Evolutionary conservation across 2,888 invertebrate genomes (phyloP), one percentile per base, ranked within the genome.

Genomic region (Epistrophe grossulariae): DNA sequence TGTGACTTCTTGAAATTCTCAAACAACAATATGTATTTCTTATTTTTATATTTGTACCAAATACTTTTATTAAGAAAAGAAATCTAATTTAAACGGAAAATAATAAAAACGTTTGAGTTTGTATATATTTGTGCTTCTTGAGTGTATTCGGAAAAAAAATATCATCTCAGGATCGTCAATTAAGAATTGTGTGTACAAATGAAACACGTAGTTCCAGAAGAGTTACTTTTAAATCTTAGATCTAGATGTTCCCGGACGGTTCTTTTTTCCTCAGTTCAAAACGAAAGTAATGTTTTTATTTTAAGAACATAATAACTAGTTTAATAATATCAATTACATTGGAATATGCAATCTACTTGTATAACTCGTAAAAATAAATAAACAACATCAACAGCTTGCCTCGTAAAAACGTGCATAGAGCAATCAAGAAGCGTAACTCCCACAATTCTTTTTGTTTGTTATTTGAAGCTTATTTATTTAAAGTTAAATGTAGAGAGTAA

Each of bases 341-440:
- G 17, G 11, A 35, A 66, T 17, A 3, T 19, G 35, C 13, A 66
- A 35, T 31, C 48, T 8, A 48, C 17, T 66, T 66, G 66, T 35
- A 8, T 50, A 48, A 17, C 52, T 28, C 24, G 24, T 11, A 48
- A 35, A 19, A 50, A 35, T n/a, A 19, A 50, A 35, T n/a, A 31
- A 66, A 31, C 3, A 45, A 45, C 5, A 35, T 19, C 13, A 48
- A 35, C 35, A 55, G 13, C 13, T 28, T 55, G 31, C n/a, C 7
- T 35, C 8, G 13, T 17, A 19, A 15, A 31, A 15, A 17, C 35
- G 35, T 35, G 35, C 17, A 8, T 35, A 35, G 13, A 48, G 17
- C 66, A 66, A 19, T 35, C 66, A 48, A 66, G 43, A 66, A 66
- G 66, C 66, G 66, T 35, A 66, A 66, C 66, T 66, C 66, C 66